Evolutionary conservation across 2,888 invertebrate species (phyloP), one percentile per base, ranked within the genome.

Genomic region (Lithophane semibrunnea): DNA sequence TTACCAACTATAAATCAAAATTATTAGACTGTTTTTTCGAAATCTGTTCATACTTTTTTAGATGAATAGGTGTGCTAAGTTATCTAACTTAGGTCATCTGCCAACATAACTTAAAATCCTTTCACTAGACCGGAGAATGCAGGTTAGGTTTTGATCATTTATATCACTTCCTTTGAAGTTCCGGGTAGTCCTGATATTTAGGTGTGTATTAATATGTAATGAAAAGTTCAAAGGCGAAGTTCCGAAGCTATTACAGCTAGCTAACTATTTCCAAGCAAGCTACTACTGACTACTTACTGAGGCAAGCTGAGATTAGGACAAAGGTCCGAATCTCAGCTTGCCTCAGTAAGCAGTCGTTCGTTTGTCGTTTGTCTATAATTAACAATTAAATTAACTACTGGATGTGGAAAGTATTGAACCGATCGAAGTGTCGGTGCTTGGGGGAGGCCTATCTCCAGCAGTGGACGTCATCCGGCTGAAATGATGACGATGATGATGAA

Each of bases 41-140:
- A 63, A 68, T 70, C 13, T 66, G 49, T 63, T 72, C 37, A 60
- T 54, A 60, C 12, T 37, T 60, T 72, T 75, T 42, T 2, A 60
- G 49, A 54, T 60, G 73, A 81, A 16, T 68, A 21, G 12, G 24
- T 24, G 16, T 29, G 12, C 29, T 24, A 37, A 37, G 66, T 80
- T 77, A 77, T 24, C 18, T 74, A 70, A 83, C 79, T 72, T 75
- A 79, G 74, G 56, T 66, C 65, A 69, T 60, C 63, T 13, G n/a
- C 3, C 13, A 65, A 65, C 83, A 71, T 80, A 83, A 82, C 83
- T 54, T 72, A 24, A n/a, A 18, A 73, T 79, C 82, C 82, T 83
- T 82, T 82, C 82, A 83, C 82, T 29, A 58, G 16, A 60, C 56
- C 9, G 52, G 8, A 37, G 49, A 63, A 58, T 44, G 10, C 29